Evolutionary conservation across 1,140 invertebrate genomes (phyloP).

Genomic region (Drosophila erecta): DNA sequence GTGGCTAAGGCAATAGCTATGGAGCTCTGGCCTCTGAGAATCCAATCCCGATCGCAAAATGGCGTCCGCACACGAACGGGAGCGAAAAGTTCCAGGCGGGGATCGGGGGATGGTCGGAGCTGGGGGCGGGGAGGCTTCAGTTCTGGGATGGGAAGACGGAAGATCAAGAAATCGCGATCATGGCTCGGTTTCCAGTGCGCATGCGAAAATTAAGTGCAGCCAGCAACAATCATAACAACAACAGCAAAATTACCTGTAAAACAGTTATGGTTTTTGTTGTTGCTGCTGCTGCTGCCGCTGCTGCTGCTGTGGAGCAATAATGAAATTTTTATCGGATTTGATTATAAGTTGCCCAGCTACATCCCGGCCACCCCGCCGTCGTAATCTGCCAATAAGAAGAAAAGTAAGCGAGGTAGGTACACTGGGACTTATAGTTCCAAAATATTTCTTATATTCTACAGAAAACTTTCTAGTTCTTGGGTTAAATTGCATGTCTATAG

Average conservation of each 20-base stretch:
- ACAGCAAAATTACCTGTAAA: conserved; percentile 78
- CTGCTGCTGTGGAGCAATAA: conserved; percentile 74
- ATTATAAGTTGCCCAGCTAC: conserved; percentile 73
- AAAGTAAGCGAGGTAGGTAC: conserved; percentile 68
- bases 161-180: conserved; percentile 79
- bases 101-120: background rate
- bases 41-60: conserved; percentile 68
- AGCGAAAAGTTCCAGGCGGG: conserved; percentile 21
- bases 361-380: conserved; percentile 52
- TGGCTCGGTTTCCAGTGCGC: conserved; percentile 58
- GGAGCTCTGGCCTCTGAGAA: conserved; percentile 51
- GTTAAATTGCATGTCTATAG: too few relatives aligned
- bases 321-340: conserved; percentile 84
- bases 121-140: background rate
- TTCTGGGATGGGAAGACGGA: conserved; percentile 54
- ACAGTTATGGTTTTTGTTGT: conserved; percentile 71
- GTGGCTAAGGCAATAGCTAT: conserved; percentile 37
- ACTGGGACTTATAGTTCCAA: background rate
- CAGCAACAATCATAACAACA: conserved; percentile 76
- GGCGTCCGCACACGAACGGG: conserved; percentile 56
- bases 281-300: conserved; percentile 12
- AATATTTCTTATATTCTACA: background rate
- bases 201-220: conserved; percentile 83
- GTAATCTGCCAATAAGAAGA: conserved; percentile 83
- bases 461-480: background rate